phyloP scores from a whole-genome alignment of 2,888 invertebrate genomes.

The Eupithecia tripunctaria region DNA sequence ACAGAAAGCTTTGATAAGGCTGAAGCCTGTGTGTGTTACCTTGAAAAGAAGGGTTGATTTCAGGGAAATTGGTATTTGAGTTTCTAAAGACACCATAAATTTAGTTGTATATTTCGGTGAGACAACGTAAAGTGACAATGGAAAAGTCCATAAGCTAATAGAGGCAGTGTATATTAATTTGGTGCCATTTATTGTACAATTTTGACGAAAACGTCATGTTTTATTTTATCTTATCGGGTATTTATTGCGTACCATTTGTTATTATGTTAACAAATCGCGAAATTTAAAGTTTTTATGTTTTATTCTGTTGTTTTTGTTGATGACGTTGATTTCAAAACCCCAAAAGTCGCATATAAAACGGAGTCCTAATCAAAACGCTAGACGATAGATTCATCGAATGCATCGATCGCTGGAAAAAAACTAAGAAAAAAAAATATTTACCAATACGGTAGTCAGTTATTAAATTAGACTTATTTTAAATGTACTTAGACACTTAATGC shows the following conservation, averaged over 20 bases:
- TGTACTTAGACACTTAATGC: too few relatives aligned
- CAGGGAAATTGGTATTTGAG: neutral
- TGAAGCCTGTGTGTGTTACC: conserved; percentile 2
- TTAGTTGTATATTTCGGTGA: neutral
- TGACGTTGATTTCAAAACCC: neutral
- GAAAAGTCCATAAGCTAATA: neutral
- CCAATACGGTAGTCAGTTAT: too few relatives aligned
- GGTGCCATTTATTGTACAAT: neutral
- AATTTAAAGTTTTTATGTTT: too few relatives aligned
- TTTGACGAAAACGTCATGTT: neutral
- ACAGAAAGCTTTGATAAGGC: conserved; percentile 15
- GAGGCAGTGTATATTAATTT: neutral
- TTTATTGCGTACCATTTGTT: too few relatives aligned
- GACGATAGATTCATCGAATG: neutral
- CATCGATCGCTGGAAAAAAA: too few relatives aligned
- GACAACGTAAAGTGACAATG: neutral
- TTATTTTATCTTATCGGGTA: too few relatives aligned
- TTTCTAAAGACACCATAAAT: neutral
- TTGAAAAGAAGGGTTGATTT: conserved; percentile 3
- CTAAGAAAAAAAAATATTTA: too few relatives aligned
- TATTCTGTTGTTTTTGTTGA: neutral
- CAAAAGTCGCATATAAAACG: neutral
- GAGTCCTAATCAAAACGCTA: neutral
- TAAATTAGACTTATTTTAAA: too few relatives aligned
- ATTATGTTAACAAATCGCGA: too few relatives aligned